Conservation (phyloP, 2,888 invertebrate genomes). For the Allygus modestus region DNA sequence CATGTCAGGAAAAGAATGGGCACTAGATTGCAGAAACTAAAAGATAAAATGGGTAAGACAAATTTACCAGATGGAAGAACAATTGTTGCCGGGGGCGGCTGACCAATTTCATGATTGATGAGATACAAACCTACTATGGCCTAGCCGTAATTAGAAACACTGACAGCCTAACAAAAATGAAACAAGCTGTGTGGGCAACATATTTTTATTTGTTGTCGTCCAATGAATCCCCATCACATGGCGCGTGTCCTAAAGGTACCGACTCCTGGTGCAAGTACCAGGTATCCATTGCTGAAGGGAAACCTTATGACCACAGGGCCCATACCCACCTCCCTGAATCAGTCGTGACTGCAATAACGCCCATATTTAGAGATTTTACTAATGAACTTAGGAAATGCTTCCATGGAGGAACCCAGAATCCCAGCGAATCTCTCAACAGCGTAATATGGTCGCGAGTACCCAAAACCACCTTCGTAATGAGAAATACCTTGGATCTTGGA, state of each 20-base stretch:
- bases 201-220: neutral
- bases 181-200: neutral
- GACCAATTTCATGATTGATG: neutral
- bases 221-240: neutral
- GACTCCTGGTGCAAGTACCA: neutral
- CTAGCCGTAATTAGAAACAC: neutral
- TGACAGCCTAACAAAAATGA: neutral
- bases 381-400: too few species aligned
- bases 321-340: neutral
- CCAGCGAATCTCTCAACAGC: too few species aligned
- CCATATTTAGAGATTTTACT: too few species aligned
- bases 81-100: neutral
- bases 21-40: neutral
- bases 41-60: neutral
- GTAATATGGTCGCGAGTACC: too few species aligned
- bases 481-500: too few species aligned
- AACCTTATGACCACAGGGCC: neutral
- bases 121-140: constrained; percentile 3
- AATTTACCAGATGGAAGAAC: neutral
- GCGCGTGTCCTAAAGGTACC: neutral
- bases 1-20: constrained; percentile 62
- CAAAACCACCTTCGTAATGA: too few species aligned
- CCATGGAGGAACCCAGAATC: too few species aligned
- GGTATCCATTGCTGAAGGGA: neutral
- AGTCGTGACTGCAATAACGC: too few species aligned